A percentile compares a stretch with the other conserved stretches of the same genome.
phyloP scores from a whole-genome alignment of 1,140 invertebrate species.

The Mylabris phalerata region DNA sequence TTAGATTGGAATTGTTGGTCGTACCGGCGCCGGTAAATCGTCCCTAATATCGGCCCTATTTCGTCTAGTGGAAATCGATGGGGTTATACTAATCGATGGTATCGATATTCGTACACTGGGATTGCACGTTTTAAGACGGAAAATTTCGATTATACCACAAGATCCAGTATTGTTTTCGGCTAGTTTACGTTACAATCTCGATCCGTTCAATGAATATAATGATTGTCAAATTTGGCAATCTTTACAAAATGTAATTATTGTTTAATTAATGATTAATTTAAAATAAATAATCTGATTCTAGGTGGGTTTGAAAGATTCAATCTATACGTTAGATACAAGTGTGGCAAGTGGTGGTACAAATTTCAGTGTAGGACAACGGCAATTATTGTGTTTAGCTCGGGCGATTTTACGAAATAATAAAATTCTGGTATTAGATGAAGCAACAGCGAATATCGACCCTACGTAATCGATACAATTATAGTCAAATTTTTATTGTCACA shows the following conservation, averaged over 20 bases:
- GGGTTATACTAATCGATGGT: slow-evolving; percentile 53
- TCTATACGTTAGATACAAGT: slow-evolving; percentile 43
- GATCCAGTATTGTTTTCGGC: slow-evolving; percentile 73
- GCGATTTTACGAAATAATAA: slow-evolving; percentile 57
- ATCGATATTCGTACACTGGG: slow-evolving; percentile 52
- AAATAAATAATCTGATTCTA: slow-evolving; percentile 31
- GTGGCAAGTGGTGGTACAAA: slow-evolving; percentile 53
- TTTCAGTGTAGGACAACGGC: slow-evolving; percentile 53
- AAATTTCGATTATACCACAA: slow-evolving; percentile 76
- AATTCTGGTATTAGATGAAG: slow-evolving; percentile 55
- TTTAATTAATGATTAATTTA: too few species aligned
- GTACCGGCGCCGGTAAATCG: slow-evolving; percentile 88
- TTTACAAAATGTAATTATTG: slow-evolving; percentile 40
- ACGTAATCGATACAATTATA: slow-evolving; percentile 43
- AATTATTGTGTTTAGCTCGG: slow-evolving; percentile 52
- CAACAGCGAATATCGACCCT: slow-evolving; percentile 54
- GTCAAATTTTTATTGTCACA: too few species aligned
- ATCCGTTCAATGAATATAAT: slow-evolving; percentile 66
- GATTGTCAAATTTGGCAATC: slow-evolving; percentile 58
- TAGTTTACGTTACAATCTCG: slow-evolving; percentile 71
- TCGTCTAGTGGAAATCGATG: slow-evolving; percentile 60
- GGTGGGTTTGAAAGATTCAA: slow-evolving; percentile 52
- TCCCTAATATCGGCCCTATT: slow-evolving; percentile 80
- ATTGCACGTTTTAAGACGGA: slow-evolving; percentile 56
- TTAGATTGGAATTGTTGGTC: slow-evolving; percentile 75